These are phyloP conservation scores for Drosophila repleta DNA, from an alignment of 1,140 invertebrate species.

Conservation along the genomic window DNA sequence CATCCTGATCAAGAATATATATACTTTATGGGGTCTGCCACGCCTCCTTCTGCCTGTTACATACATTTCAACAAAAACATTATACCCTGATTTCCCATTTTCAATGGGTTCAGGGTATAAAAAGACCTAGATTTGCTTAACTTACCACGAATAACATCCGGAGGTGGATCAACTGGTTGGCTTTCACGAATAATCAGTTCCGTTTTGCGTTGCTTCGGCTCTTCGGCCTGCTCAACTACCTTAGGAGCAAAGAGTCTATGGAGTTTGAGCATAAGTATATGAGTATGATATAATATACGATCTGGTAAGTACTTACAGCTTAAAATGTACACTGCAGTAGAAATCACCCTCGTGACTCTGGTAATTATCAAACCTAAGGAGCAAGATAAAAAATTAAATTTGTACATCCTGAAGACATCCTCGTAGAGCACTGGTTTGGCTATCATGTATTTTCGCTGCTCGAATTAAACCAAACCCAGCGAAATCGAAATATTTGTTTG, in stretches of 20 bases:
- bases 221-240: conserved; percentile 90
- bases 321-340: conserved; percentile 97
- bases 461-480: too few species aligned
- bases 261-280: not conserved
- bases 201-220: conserved; percentile 89
- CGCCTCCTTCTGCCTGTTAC: too few species aligned
- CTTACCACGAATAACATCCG: conserved; percentile 91
- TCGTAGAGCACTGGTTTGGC: too few species aligned
- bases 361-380: conserved; percentile 93
- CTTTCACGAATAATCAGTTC: conserved; percentile 96
- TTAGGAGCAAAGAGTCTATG: conserved; percentile 93
- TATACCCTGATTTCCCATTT: too few species aligned
- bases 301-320: conserved; percentile 84
- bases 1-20: too few species aligned
- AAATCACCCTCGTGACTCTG: conserved; percentile 93
- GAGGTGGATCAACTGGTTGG: conserved; percentile 93
- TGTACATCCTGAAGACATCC: too few species aligned
- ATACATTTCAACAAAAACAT: too few species aligned
- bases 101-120: too few species aligned
- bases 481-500: too few species aligned
- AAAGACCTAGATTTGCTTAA: not conserved
- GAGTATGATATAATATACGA: not conserved
- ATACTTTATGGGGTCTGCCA: too few species aligned
- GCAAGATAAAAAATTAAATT: too few species aligned
- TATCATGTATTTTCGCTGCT: too few species aligned